These are phyloP conservation scores for Latrodectus elegans DNA, from an alignment of 2,888 invertebrate genomes.

Conservation along the genomic window DNA sequence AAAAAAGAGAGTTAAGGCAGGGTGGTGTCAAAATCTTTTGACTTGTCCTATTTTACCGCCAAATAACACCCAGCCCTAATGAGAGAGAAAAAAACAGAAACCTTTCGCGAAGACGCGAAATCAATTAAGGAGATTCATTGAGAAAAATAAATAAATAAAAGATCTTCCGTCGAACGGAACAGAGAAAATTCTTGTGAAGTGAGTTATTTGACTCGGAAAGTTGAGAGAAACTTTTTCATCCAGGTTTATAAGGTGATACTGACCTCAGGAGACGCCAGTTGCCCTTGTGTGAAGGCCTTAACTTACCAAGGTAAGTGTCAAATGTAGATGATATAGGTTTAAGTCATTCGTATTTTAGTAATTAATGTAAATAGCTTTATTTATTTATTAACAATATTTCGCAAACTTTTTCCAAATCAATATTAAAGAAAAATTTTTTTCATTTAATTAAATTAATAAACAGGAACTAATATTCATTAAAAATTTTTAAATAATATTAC, in stretches of 20 bases:
- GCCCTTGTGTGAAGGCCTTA: too few relatives aligned
- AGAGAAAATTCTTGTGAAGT: constrained; percentile 52
- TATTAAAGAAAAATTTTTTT: too few relatives aligned
- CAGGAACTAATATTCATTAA: too few relatives aligned
- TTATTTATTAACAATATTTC: too few relatives aligned
- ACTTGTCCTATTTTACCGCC: constrained; percentile 28
- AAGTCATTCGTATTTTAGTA: too few relatives aligned
- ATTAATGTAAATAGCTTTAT: too few relatives aligned
- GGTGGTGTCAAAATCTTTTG: neutral
- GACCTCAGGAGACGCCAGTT: constrained; percentile 2
- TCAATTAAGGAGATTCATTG: constrained; percentile 48
- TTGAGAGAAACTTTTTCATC: constrained; percentile 3
- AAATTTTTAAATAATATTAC: too few relatives aligned
- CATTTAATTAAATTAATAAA: too few relatives aligned
- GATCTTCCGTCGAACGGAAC: constrained; percentile 39
- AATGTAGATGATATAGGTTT: too few relatives aligned
- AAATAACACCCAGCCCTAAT: constrained; percentile 1
- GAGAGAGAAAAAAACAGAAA: constrained; percentile 20
- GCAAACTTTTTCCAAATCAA: too few relatives aligned
- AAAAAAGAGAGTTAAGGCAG: neutral
- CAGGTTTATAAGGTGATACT: constrained; percentile 24
- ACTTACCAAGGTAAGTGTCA: too few relatives aligned
- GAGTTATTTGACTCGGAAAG: constrained; percentile 38
- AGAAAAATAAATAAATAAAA: constrained; percentile 29
- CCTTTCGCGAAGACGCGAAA: constrained; percentile 31